Percentiles rank a stretch among this genome's conserved stretches.
Conservation (phyloP, 2,113 vertebrate species). For the Hypocryptadius cinnamomeus region DNA sequence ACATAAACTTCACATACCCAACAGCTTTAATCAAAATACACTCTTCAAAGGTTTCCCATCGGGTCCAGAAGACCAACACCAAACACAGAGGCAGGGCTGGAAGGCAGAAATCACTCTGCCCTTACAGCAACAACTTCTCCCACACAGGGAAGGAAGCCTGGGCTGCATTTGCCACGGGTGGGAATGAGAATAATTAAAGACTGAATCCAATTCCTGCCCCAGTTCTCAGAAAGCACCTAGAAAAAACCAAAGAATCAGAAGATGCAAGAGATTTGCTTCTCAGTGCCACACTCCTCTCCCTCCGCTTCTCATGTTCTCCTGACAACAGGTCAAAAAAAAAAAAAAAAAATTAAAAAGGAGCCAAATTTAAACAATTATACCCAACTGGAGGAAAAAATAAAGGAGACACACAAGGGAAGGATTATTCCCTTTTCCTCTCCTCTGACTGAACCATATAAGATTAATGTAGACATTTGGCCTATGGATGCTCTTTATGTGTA, state of each 20-base stretch:
- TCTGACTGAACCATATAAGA: background rate
- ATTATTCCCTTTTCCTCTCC: no score
- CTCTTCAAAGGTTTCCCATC: background rate
- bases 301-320: background rate
- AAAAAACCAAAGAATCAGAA: background rate
- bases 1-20: background rate
- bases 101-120: background rate
- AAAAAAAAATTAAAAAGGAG: no score
- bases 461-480: background rate
- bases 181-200: background rate
- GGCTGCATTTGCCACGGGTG: background rate
- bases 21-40: background rate
- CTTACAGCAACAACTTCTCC: background rate
- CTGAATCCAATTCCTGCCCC: fast-evolving
- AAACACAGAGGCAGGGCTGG: background rate
- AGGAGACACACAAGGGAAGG: background rate
- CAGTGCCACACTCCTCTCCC: background rate
- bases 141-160: background rate
- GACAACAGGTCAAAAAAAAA: background rate
- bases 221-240: background rate
- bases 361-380: background rate
- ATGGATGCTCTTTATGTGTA: background rate
- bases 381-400: background rate
- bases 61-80: background rate
- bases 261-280: background rate